These are phyloP conservation scores for Zoanthus sociatus DNA, from an alignment of 92 coral and sea anemone species.

Conservation along the genomic window DNA sequence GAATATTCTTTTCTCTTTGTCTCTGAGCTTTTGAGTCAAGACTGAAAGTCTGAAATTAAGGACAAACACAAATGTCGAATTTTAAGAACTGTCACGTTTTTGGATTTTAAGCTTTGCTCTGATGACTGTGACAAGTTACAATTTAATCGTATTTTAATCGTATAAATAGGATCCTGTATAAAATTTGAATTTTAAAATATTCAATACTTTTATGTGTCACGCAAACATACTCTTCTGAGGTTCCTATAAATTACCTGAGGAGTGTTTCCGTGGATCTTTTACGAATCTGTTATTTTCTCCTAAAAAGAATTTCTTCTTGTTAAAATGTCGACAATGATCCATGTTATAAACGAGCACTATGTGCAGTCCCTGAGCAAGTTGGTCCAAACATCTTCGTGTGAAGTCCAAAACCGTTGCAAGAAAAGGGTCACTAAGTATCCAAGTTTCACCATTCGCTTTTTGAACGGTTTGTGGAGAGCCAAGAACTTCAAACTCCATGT, in stretches of 20 bases:
- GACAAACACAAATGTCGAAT: no score
- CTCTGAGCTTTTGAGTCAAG: no score
- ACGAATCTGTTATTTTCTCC: conserved; percentile 17
- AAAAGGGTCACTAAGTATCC: conserved; percentile 18
- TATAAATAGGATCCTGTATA: no score
- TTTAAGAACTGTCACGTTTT: no score
- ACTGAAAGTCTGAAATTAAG: no score
- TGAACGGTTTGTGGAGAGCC: conserved; percentile 36
- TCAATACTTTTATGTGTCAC: background rate
- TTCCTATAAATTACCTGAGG: conserved; percentile 1
- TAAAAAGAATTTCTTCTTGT: background rate
- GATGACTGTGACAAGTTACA: no score
- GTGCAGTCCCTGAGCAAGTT: conserved; percentile 21
- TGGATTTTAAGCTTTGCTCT: no score
- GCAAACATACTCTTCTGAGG: background rate
- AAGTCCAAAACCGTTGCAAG: conserved; percentile 23
- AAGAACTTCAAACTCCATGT: conserved; percentile 18
- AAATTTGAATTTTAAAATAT: no score
- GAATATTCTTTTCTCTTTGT: no score
- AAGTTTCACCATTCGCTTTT: background rate
- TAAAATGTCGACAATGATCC: background rate
- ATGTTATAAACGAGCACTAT: background rate
- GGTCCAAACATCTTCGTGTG: conserved; percentile 17
- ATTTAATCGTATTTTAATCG: no score
- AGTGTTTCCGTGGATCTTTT: background rate